These are phyloP conservation scores for Clavelina lepadiformis DNA, from an alignment of 23 tunicate genomes.

Conservation along the genomic window DNA sequence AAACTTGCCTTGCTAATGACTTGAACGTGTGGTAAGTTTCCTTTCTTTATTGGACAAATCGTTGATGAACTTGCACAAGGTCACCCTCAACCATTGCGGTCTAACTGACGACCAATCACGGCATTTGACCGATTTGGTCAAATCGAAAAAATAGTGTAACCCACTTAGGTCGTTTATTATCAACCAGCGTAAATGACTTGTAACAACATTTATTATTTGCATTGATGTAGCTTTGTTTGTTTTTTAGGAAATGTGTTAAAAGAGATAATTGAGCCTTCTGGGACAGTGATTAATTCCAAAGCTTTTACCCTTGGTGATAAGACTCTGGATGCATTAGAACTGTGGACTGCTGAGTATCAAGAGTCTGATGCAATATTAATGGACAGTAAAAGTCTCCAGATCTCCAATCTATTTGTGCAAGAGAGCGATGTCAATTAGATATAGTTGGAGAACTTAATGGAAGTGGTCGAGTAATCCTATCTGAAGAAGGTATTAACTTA, in stretches of 20 bases:
- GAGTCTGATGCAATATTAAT: slow-evolving; percentile 78
- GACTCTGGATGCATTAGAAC: slow-evolving; percentile 52
- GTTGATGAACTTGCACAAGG: too few species aligned
- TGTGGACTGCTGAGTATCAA: slow-evolving; percentile 93
- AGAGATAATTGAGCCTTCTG: slow-evolving; percentile 87
- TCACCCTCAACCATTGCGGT: too few species aligned
- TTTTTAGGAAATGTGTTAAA: slow-evolving; percentile 74
- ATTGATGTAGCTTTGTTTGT: too few species aligned
- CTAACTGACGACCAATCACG: too few species aligned
- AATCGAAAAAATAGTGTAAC: too few species aligned
- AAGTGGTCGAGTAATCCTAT: slow-evolving; percentile 52
- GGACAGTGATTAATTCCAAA: slow-evolving; percentile 49
- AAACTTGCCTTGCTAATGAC: too few species aligned
- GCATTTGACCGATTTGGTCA: too few species aligned
- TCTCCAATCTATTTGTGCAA: slow-evolving; percentile 45
- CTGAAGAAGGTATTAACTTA: slow-evolving; percentile 77
- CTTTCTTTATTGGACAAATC: too few species aligned
- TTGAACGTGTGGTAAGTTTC: too few species aligned
- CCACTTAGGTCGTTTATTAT: too few species aligned
- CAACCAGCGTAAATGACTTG: too few species aligned
- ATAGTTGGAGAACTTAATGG: slow-evolving; percentile 80
- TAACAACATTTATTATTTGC: too few species aligned
- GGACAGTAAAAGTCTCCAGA: slow-evolving; percentile 6
- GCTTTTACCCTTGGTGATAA: slow-evolving; percentile 68
- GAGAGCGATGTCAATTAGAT: slow-evolving; percentile 76